phyloP scores from a whole-genome alignment of 2,888 invertebrate species.

The Drosophila pullipes region DNA sequence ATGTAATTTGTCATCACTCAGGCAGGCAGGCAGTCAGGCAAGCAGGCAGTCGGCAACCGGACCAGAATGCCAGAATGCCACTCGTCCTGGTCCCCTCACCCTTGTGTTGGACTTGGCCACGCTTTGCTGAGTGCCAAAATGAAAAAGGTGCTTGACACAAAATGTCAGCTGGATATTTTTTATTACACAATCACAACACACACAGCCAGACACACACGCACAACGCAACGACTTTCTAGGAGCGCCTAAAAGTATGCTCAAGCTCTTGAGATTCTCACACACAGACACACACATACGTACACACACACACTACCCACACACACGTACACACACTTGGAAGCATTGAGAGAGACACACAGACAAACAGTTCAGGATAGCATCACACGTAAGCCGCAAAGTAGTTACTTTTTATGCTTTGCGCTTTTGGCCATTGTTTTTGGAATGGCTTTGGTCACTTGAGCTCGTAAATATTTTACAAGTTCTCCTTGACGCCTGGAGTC shows the following conservation, averaged over 20 bases:
- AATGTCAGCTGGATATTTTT: constrained; percentile 82
- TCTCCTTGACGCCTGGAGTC: constrained; percentile 34
- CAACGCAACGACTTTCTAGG: constrained; percentile 29
- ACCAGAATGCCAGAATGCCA: constrained; percentile 14
- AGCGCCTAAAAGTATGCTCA: constrained; percentile 60
- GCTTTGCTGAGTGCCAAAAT: constrained; percentile 75
- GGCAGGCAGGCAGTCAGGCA: constrained; percentile 71
- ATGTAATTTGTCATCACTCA: constrained; percentile 84
- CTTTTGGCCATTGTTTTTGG: constrained; percentile 65
- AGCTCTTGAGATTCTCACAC: constrained; percentile 44
- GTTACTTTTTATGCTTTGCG: constrained; percentile 77
- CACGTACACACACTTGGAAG: not conserved
- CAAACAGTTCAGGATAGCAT: constrained; percentile 36
- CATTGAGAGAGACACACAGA: constrained; percentile 6
- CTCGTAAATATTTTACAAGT: constrained; percentile 82
- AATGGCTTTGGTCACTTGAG: constrained; percentile 65
- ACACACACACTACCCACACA: constrained; percentile 19
- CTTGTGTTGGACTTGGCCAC: constrained; percentile 53
- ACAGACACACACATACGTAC: constrained; percentile 9
- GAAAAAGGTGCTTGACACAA: constrained; percentile 83
- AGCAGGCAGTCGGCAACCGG: constrained; percentile 3
- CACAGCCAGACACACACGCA: constrained; percentile 19
- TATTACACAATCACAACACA: constrained; percentile 78
- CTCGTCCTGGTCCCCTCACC: not conserved
- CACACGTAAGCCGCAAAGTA: constrained; percentile 79